Evolutionary conservation across 2,888 invertebrate species (phyloP).

Genomic region (Diachrysia chrysitis): DNA sequence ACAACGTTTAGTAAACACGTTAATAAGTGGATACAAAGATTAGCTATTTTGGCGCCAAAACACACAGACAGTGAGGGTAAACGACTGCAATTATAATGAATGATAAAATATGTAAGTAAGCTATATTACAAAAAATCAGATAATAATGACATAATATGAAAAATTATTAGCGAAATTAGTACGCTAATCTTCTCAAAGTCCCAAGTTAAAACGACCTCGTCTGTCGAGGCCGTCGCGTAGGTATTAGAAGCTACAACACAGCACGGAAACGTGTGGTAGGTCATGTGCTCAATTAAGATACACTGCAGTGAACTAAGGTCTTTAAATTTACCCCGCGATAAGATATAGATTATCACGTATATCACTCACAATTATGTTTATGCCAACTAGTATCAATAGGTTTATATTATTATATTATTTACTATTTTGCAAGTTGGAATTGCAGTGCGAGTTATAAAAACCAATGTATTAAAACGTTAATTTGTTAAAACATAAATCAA

Average conservation of each 20-base stretch:
- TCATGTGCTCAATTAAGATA: constrained; percentile 44
- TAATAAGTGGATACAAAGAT: constrained; percentile 1
- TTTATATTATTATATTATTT: background rate
- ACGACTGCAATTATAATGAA: constrained; percentile 18
- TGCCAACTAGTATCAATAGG: background rate
- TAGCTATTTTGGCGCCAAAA: background rate
- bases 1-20: background rate
- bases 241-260: constrained; percentile 14
- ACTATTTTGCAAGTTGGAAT: too few species aligned
- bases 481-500: background rate
- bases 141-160: constrained; percentile 18
- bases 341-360: constrained; percentile 16
- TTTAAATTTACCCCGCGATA: constrained; percentile 34
- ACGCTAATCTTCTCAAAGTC: constrained; percentile 5
- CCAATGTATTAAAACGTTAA: background rate
- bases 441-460: background rate
- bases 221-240: constrained; percentile 41
- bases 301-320: constrained; percentile 29
- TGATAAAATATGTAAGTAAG: constrained; percentile 37
- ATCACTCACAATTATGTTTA: background rate
- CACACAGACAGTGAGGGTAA: constrained; percentile 14
- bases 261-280: constrained; percentile 52
- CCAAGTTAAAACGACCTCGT: constrained; percentile 30
- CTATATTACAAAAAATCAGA: constrained; percentile 17
- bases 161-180: constrained; percentile 29